Percentiles rank a stretch among this genome's conserved stretches.
phyloP scores from a whole-genome alignment of 2,113 vertebrate species.

The Pteronura brasiliensis region DNA sequence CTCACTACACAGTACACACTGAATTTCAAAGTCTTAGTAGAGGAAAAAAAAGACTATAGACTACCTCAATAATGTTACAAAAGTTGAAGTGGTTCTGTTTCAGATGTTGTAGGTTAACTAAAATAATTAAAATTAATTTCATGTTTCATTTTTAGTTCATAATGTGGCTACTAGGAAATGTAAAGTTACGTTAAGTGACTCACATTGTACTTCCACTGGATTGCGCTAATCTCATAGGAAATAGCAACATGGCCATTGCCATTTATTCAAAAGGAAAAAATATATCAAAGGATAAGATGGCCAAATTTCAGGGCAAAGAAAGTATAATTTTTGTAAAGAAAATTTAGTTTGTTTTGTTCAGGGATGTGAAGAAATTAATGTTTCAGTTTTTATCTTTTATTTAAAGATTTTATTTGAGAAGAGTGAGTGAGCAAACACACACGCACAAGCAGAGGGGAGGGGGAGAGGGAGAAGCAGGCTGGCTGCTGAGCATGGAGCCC shows the following conservation, averaged over 20 bases:
- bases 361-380: background rate
- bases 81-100: background rate
- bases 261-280: conserved; percentile 5
- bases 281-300: background rate
- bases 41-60: background rate
- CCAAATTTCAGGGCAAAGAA: background rate
- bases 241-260: background rate
- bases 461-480: too few relatives aligned
- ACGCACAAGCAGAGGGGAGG: too few relatives aligned
- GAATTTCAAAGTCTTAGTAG: background rate
- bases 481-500: too few relatives aligned
- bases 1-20: background rate
- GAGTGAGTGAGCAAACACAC: too few relatives aligned
- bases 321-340: background rate
- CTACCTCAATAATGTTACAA: background rate
- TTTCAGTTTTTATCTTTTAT: background rate
- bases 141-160: background rate
- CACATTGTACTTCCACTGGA: background rate
- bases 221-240: background rate
- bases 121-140: background rate
- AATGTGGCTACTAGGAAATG: background rate
- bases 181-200: background rate
- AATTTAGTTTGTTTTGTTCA: background rate
- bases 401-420: background rate
- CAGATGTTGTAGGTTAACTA: background rate